phyloP scores from a whole-genome alignment of 2,888 invertebrate species.

The Danaus chrysippus region DNA sequence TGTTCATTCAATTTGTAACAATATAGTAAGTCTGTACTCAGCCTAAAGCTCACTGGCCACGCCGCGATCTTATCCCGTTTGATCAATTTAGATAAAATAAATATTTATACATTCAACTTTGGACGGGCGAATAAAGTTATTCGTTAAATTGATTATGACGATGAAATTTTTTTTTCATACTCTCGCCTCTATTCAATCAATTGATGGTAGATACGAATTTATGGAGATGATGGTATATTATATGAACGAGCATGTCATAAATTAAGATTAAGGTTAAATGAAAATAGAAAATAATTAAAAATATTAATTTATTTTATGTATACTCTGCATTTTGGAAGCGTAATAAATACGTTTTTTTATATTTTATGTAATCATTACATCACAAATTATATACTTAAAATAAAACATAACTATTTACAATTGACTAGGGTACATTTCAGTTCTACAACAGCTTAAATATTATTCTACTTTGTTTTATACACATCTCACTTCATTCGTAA shows the following conservation, averaged over 20 bases:
- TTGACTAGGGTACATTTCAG: slow-evolving; percentile 79
- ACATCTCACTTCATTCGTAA: slow-evolving; percentile 49
- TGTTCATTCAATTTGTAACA: slow-evolving; percentile 6
- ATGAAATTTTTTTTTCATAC: slow-evolving; percentile 52
- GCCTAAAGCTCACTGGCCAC: slow-evolving; percentile 45
- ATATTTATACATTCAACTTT: slow-evolving; percentile 76
- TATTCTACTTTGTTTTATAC: slow-evolving; percentile 42
- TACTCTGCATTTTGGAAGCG: slow-evolving; percentile 76
- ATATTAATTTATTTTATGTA: slow-evolving; percentile 77
- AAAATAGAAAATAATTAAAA: slow-evolving; percentile 69
- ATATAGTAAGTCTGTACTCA: slow-evolving; percentile 21
- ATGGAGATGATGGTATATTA: slow-evolving; percentile 25
- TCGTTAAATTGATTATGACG: slow-evolving; percentile 75
- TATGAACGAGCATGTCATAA: slow-evolving; percentile 15
- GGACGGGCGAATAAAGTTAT: slow-evolving; percentile 74
- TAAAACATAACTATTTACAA: slow-evolving; percentile 69
- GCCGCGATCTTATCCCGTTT: slow-evolving; percentile 74
- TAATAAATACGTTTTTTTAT: slow-evolving; percentile 76
- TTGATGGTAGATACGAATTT: slow-evolving; percentile 51
- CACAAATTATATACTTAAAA: slow-evolving; percentile 73
- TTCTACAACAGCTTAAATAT: slow-evolving; percentile 64
- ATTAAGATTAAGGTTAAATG: slow-evolving; percentile 31
- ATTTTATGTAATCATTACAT: slow-evolving; percentile 75
- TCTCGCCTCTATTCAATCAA: slow-evolving; percentile 63
- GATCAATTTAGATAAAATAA: slow-evolving; percentile 80